Evolutionary conservation across 2,113 vertebrate genomes (phyloP).

Genomic region (Tupaia chinensis): DNA sequence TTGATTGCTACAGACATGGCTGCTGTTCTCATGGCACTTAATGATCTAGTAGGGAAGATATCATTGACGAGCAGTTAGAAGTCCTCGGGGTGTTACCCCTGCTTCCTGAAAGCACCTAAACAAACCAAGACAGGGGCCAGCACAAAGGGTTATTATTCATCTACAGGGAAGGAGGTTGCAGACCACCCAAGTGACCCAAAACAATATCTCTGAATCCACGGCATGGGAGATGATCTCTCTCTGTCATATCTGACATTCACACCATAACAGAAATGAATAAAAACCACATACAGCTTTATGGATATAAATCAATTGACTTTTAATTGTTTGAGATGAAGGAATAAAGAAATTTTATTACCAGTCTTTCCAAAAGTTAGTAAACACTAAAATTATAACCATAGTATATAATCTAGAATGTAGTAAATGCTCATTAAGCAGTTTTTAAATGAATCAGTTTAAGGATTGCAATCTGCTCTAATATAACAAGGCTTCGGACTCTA

Average conservation of each 20-base stretch:
- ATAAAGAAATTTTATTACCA: not conserved
- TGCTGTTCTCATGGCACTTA: not conserved
- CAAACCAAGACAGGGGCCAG: slow-evolving; percentile 14
- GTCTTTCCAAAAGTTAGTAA: not conserved
- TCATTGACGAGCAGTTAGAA: slow-evolving; percentile 34
- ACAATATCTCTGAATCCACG: not conserved
- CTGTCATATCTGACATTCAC: not conserved
- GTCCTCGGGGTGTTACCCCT: slow-evolving; percentile 52
- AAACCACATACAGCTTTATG: not conserved
- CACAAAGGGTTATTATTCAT: slow-evolving; percentile 22
- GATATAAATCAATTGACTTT: not conserved
- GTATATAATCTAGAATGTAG: not conserved
- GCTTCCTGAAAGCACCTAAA: slow-evolving; percentile 21
- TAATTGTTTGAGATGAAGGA: not conserved
- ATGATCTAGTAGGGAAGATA: not conserved
- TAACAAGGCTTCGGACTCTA: not conserved
- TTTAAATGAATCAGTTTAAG: not conserved
- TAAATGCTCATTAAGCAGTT: not conserved
- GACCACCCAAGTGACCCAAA: not conserved
- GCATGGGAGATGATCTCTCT: not conserved
- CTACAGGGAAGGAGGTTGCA: not conserved
- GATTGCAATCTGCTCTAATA: not conserved
- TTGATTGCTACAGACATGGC: slow-evolving; percentile 14
- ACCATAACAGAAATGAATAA: not conserved
- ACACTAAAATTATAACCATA: not conserved